phyloP scores from a whole-genome alignment of 2,797 vertebrate species.

The Novumbra hubbsi region DNA sequence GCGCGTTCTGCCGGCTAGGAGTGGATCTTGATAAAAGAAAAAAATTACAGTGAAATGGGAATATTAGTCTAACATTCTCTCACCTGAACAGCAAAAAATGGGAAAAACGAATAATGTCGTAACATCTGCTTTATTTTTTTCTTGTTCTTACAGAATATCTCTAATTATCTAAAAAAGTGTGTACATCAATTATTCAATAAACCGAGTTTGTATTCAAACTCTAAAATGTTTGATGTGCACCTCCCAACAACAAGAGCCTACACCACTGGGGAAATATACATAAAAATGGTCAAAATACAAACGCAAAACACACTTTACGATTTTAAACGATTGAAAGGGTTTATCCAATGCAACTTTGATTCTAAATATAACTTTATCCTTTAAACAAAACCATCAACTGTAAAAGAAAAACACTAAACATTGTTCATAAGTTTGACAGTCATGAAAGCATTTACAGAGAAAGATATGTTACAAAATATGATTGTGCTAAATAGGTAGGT shows the following conservation, averaged over 20 bases:
- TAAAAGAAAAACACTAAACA: slow-evolving; percentile 72
- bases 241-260: neutral
- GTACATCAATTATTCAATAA: slow-evolving; percentile 43
- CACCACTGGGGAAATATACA: slow-evolving; percentile 9
- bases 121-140: slow-evolving; percentile 45
- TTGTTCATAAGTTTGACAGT: slow-evolving; percentile 61
- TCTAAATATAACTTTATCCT: slow-evolving; percentile 41
- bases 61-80: neutral
- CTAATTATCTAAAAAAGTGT: slow-evolving; percentile 38
- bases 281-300: slow-evolving; percentile 35
- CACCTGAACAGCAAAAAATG: neutral
- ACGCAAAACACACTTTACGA: slow-evolving; percentile 35
- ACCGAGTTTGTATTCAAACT: slow-evolving; percentile 26
- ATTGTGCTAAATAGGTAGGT: slow-evolving; percentile 41
- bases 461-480: slow-evolving; percentile 64
- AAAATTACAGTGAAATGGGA: neutral
- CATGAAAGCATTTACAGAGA: slow-evolving; percentile 59
- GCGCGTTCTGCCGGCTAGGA: neutral
- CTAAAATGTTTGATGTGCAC: slow-evolving; percentile 11
- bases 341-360: slow-evolving; percentile 62
- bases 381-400: slow-evolving; percentile 66
- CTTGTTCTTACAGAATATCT: slow-evolving; percentile 55
- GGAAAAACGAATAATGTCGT: slow-evolving; percentile 35
- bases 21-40: neutral
- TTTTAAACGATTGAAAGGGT: slow-evolving; percentile 36